phyloP scores from a whole-genome alignment of 1,140 invertebrate species.

The Procambarus virginalis region DNA sequence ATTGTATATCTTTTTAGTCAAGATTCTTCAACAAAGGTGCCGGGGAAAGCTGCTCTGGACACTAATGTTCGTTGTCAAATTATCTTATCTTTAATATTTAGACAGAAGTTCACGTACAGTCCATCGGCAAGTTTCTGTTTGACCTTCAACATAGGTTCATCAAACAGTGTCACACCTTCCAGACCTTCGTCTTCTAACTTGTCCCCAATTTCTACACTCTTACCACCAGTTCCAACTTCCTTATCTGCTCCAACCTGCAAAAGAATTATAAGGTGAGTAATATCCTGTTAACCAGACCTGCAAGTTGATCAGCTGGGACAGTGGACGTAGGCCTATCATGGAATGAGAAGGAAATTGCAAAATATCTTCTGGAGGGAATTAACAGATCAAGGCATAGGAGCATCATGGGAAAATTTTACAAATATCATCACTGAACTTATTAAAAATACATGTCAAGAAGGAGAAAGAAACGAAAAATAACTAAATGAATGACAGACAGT shows the following conservation, averaged over 20 bases:
- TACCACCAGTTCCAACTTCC: slow-evolving; percentile 29
- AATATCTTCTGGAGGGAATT: background rate
- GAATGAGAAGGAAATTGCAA: background rate
- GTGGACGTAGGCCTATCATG: background rate
- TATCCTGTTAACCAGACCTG: background rate
- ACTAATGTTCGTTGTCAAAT: background rate
- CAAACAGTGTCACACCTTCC: slow-evolving; percentile 42
- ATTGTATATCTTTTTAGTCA: too few relatives aligned
- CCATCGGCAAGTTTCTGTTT: slow-evolving; percentile 38
- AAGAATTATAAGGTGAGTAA: slow-evolving; percentile 14
- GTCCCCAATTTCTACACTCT: slow-evolving; percentile 30
- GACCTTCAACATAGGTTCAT: slow-evolving; percentile 39
- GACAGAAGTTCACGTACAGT: slow-evolving; percentile 39
- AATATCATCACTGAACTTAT: too few relatives aligned
- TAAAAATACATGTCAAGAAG: too few relatives aligned
- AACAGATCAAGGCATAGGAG: background rate
- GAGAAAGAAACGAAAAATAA: too few relatives aligned
- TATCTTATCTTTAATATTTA: slow-evolving; percentile 16
- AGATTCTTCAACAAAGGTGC: background rate
- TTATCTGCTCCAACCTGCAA: slow-evolving; percentile 56
- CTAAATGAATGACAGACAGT: too few relatives aligned
- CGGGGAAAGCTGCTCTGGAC: background rate
- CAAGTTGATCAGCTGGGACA: background rate
- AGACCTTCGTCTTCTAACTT: slow-evolving; percentile 47
- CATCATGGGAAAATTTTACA: background rate